Evolutionary conservation across 2,888 invertebrate genomes (phyloP), one percentile per base, ranked within the genome.

Genomic region (Tuta absoluta): DNA sequence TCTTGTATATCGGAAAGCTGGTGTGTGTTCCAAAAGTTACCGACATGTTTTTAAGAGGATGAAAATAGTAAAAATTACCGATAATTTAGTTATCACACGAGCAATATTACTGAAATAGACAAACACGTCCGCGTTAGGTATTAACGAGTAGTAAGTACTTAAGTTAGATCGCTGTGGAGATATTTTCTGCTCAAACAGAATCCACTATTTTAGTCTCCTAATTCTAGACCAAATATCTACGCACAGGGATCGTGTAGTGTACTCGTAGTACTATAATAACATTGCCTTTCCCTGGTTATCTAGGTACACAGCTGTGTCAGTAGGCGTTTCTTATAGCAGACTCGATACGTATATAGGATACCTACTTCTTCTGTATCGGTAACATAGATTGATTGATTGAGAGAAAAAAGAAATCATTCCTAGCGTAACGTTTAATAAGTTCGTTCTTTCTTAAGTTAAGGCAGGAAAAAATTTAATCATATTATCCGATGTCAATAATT

Each of bases 241-340:
- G 8, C 10, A 33, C 45, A 45, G n/a, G 17, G 17, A 45, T 17
- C 17, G 17, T 17, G 45, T 51, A 23, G 19, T 51, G 33, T 33
- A 33, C n/a, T n/a, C n/a, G n/a, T n/a, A 1, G 33, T 33, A 33
- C 1, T 33, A 33, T 8, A 8, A 10, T 33, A 10, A 19, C 51
- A 17, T 51, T 51, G 23, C 11, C 21, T 23, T 19, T 51, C 51
- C 23, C 12, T 51, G 51, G 51, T 23, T 21, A 23, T 19, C 12
- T 10, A 11, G 23, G 51, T 12, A 51, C 11, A 51, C 21, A 1
- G 21, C 21, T n/a, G 17, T 5, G 51, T 19, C 51, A 12, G 53
- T 67, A 41, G 66, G 65, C 63, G 66, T 56, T 61, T 61, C 65
- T 63, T 67, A 68, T 70, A 68, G 33, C 28, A 33, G n/a, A 28